Evolutionary conservation across 2,888 invertebrate genomes (phyloP).

Genomic region (Nemurella pictetii): DNA sequence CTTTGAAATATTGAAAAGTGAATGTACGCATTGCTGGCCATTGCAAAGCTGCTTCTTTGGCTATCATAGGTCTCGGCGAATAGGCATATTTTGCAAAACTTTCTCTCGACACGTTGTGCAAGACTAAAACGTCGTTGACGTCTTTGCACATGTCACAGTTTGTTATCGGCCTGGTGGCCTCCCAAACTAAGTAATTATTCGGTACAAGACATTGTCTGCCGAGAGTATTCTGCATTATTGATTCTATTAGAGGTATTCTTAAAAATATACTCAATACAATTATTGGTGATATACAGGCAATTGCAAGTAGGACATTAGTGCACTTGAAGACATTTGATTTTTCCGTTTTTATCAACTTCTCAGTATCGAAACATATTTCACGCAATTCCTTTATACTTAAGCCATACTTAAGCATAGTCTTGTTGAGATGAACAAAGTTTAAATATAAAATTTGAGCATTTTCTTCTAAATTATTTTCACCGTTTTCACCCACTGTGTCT

Average conservation of each 20-base stretch:
- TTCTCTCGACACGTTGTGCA: slow-evolving; percentile 68
- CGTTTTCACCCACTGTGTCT: not conserved
- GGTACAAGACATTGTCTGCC: slow-evolving; percentile 73
- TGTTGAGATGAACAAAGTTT: slow-evolving; percentile 41
- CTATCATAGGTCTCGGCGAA: slow-evolving; percentile 76
- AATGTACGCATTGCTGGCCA: slow-evolving; percentile 76
- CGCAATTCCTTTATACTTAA: slow-evolving; percentile 39
- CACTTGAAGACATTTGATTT: not conserved
- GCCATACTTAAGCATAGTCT: slow-evolving; percentile 39
- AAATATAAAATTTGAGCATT: slow-evolving; percentile 37
- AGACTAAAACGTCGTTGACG: slow-evolving; percentile 66
- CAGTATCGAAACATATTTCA: slow-evolving; percentile 37
- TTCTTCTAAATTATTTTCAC: slow-evolving; percentile 16
- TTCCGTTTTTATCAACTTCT: slow-evolving; percentile 23
- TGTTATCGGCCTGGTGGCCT: slow-evolving; percentile 80
- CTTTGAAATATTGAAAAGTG: slow-evolving; percentile 68
- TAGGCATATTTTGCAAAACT: slow-evolving; percentile 76
- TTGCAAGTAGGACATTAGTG: slow-evolving; percentile 1
- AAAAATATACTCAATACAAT: slow-evolving; percentile 43
- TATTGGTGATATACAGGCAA: slow-evolving; percentile 14
- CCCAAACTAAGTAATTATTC: slow-evolving; percentile 85
- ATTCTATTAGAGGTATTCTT: slow-evolving; percentile 45
- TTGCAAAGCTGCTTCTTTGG: slow-evolving; percentile 72
- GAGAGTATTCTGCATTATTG: slow-evolving; percentile 47
- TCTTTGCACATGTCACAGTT: slow-evolving; percentile 78